Conservation (phyloP, 2,113 vertebrate genomes). For the Tapirus terrestris region DNA sequence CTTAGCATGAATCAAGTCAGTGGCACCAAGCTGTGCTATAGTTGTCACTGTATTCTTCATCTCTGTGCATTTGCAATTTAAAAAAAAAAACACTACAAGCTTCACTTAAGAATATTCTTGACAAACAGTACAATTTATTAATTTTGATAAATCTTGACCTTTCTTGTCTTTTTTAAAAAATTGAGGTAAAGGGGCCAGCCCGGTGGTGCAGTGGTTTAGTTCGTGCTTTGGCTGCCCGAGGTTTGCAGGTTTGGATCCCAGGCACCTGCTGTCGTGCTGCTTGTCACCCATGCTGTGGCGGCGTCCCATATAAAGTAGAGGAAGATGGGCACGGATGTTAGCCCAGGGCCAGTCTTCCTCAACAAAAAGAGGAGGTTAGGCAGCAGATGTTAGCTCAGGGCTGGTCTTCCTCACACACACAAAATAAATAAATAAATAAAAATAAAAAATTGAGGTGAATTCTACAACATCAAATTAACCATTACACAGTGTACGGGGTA, state of each 20-base stretch:
- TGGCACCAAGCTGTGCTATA: neutral
- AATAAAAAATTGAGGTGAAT: neutral
- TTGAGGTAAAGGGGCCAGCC: neutral
- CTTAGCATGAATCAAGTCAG: neutral
- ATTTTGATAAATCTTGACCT: neutral
- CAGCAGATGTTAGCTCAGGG: too few species aligned
- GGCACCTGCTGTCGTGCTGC: too few species aligned
- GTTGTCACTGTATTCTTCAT: neutral
- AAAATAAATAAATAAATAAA: too few species aligned
- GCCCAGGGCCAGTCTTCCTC: too few species aligned
- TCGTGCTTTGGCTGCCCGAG: too few species aligned
- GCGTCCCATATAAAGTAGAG: too few species aligned
- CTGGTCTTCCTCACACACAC: too few species aligned
- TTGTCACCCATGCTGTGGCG: too few species aligned
- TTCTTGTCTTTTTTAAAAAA: neutral
- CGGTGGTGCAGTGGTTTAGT: too few species aligned
- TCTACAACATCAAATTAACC: neutral
- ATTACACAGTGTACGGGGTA: neutral
- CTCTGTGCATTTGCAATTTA: neutral
- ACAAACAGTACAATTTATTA: neutral
- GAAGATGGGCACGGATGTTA: too few species aligned
- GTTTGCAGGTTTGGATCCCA: too few species aligned
- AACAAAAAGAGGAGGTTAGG: too few species aligned
- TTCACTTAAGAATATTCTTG: neutral
- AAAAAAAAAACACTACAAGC: neutral